Evolutionary conservation across 2,888 invertebrate species (phyloP).

Genomic region (Blastobasis lacticolella): DNA sequence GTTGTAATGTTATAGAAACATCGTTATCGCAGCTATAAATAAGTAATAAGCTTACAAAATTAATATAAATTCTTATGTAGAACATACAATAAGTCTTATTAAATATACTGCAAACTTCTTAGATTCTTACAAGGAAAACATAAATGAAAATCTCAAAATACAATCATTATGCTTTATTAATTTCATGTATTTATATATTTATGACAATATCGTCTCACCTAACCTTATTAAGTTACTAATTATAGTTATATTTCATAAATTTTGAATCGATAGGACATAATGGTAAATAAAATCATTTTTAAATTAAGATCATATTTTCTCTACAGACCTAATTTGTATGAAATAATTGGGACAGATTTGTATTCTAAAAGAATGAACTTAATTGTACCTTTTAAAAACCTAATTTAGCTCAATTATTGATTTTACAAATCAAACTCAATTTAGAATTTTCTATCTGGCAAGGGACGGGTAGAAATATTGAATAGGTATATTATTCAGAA

Average conservation of each 20-base stretch:
- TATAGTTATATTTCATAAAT: conserved; percentile 71
- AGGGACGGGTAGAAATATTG: conserved; percentile 27
- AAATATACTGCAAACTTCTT: too few relatives aligned
- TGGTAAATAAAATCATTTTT: conserved; percentile 62
- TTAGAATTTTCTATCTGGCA: conserved; percentile 53
- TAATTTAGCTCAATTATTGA: conserved; percentile 40
- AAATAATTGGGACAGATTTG: conserved; percentile 43
- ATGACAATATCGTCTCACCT: conserved; percentile 76
- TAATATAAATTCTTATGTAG: too few relatives aligned
- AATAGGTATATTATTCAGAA: too few relatives aligned
- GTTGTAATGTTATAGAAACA: too few relatives aligned
- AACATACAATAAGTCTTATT: too few relatives aligned
- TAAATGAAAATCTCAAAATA: conserved; percentile 58
- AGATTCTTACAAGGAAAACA: neutral
- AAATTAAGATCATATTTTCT: conserved; percentile 51
- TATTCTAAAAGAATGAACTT: conserved; percentile 31
- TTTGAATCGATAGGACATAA: conserved; percentile 73
- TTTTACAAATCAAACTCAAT: conserved; percentile 49
- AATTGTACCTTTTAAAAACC: conserved; percentile 47
- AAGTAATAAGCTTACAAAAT: too few relatives aligned
- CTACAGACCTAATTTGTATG: conserved; percentile 46
- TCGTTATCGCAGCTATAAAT: too few relatives aligned
- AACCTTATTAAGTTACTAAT: conserved; percentile 74
- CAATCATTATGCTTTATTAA: conserved; percentile 76
- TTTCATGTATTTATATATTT: conserved; percentile 77